Evolutionary conservation across 2,888 invertebrate genomes (phyloP).

Genomic region (Plebejus argus): DNA sequence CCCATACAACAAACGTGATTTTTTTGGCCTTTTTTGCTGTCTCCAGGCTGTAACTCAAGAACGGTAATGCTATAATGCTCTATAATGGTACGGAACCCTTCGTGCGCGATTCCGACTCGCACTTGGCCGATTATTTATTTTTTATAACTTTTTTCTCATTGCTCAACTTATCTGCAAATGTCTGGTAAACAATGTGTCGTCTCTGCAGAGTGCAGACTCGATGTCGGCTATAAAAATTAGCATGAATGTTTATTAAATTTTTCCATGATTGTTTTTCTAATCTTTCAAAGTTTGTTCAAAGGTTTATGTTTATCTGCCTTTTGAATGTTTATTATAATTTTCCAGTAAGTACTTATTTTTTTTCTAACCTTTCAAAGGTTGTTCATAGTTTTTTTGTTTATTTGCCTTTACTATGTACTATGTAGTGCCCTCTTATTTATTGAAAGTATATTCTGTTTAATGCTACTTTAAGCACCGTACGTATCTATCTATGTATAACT

Average conservation of each 20-base stretch:
- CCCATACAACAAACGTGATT: no score
- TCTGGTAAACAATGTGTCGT: not conserved
- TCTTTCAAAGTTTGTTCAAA: slow-evolving; percentile 3
- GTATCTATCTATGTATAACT: not conserved
- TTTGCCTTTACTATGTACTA: not conserved
- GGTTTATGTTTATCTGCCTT: not conserved
- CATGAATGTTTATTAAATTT: not conserved
- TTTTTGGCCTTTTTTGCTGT: no score
- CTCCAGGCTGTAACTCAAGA: no score
- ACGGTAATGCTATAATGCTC: no score
- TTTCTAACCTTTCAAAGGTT: slow-evolving; percentile 1
- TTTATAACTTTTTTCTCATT: not conserved
- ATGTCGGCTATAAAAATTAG: not conserved
- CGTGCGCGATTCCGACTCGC: no score
- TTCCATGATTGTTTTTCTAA: not conserved
- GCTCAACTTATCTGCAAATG: not conserved
- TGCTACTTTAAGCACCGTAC: not conserved
- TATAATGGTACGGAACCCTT: no score
- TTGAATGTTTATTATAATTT: no score
- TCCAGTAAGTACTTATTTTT: no score
- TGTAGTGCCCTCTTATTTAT: not conserved
- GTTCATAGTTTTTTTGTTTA: not conserved
- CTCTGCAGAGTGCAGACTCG: not conserved
- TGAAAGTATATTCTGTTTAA: not conserved
- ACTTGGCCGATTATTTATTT: no score